Evolutionary conservation across 1,140 invertebrate species (phyloP), one percentile per base, ranked within the genome.

Genomic region (Drosophila pallidifrons): DNA sequence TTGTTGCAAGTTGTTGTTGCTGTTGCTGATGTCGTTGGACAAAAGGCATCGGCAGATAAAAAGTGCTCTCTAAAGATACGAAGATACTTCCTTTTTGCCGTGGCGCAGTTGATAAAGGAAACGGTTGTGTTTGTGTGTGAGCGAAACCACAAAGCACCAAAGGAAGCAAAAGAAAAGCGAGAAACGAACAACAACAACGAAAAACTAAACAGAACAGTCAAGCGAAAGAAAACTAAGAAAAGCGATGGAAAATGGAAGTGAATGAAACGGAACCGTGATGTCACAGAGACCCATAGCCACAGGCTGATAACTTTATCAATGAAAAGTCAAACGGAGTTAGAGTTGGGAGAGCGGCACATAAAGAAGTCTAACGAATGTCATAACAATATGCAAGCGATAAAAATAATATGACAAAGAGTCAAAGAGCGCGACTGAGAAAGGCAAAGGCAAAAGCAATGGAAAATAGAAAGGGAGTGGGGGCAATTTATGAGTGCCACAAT

Each of bases 291-390:
- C 78, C 67, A 77, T 67, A 67, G 82, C 73, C 73, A 63, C 64
- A 75, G 83, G 83, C 83, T 80, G 83, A 87, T 87, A 87, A 82
- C 80, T 87, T 87, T 87, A 87, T 87, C 83, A 88, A 85, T 81
- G 75, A 69, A 78, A 81, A 86, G 81, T 85, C 74, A 80, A 80
- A 85, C 41, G 47, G 49, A 41, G 30, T 7, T 32, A 38, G 15
- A 68, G 63, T 20, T 10, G 41, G 49, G 15, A 67, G 63, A 8
- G 43, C 5, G 15, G 8, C 69, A 51, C 70, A 63, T 61, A 79
- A 47, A 63, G 32, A 63, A 66, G 28, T 30, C 32, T 71, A 75
- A 65, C 59, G 63, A 77, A 76, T 79, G 80, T 73, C 82, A 86
- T 82, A 79, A 80, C 79, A 87, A 87, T 87, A 87, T 75, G 66